Evolutionary conservation across 2,888 invertebrate genomes (phyloP), one percentile per base, ranked within the genome.

Genomic region (Cephus pygmeus): DNA sequence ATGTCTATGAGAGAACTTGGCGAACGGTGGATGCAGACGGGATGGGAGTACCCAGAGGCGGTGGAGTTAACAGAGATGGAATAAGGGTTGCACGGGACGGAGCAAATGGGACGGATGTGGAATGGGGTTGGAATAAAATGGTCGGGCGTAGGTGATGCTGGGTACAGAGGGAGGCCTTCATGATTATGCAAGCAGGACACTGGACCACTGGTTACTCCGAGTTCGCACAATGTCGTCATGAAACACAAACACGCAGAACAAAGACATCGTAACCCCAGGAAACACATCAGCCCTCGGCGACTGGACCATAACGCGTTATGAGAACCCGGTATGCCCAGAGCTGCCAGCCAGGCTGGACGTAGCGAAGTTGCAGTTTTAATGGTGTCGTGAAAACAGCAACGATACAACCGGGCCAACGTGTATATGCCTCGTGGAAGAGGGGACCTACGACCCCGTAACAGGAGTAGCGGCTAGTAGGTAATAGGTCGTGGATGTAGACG

Each of bases 341-440:
- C 23, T 56, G 56, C 56, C 56, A 56, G 77, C 81, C 82, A 76
- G 79, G 80, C 81, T 82, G 84, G 83, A 79, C 84, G 79, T 79
- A 79, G 81, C 85, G 76, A 83, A 85, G 85, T 86, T 86, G 84
- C 85, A 86, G 85, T 88, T 89, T 89, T 89, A 90, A 89, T 87
- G 86, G 86, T 83, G 83, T 84, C 85, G 81, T 85, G 87, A 88
- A 88, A 89, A 88, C 79, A 79, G 82, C 81, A 83, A 83, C 82
- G 82, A 80, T 79, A 84, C 73, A 73, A 69, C 77, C 79, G 78
- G 81, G 77, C 75, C 23, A 31, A 76, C 12, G 36, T 12, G 30
- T 23, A 34, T 76, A 35, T 12, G 71, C 56, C 56, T 40, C 1
- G 23, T 56, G 56, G 56, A 56, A 56, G 56, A 56, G 56, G 56